Base-by-base conservation (phyloP, 2,113 vertebrate species). In the Calidris pugnax region DNA sequence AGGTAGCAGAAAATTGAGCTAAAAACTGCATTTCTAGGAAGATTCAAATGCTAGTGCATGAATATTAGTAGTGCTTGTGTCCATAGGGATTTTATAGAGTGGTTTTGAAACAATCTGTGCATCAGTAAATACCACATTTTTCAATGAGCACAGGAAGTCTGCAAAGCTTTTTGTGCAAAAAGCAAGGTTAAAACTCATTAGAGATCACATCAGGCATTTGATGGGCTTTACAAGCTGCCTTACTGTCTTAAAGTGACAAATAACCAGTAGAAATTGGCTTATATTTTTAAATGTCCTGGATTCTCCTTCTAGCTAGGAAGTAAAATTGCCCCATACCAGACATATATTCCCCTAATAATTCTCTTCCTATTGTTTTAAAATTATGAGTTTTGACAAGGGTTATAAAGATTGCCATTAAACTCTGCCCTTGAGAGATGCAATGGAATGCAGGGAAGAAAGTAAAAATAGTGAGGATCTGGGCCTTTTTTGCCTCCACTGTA, bases 111-210 rank as follows among this genome's bases (percentile, higher is more conserved):
- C 92, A 96, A 94, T 83, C 71, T 92, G 77, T 83, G 63, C 92
- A 62, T 94, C 73, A 78, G 68, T 85, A 96, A 94, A 96, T 60
- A 87, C 57, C 95, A 87, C 84, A 94, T 94, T 94, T 96, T 92
- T 80, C 85, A 85, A 45, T 28, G 51, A 92, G 77, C 77, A 59
- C 92, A 95, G 95, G 93, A 97, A 96, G 95, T 48, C 90, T 79
- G 75, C 77, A 90, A 93, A 96, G 95, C 78, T 96, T 97, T 97
- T 95, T 97, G 93, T 77, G 90, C 86, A 97, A 96, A 93, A 96
- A 88, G 76, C 93, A 85, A 96, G 73, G 90, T 90, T 95, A 91
- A 91, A 96, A 95, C 82, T 97, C 96, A 94, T 97, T 96, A 97
- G 63, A 73, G 93, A 80, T 90, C 92, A 90, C 95, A 82, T 97